Evolutionary conservation across 2,113 vertebrate genomes (phyloP).

Genomic region (Ptilonorhynchus violaceus): DNA sequence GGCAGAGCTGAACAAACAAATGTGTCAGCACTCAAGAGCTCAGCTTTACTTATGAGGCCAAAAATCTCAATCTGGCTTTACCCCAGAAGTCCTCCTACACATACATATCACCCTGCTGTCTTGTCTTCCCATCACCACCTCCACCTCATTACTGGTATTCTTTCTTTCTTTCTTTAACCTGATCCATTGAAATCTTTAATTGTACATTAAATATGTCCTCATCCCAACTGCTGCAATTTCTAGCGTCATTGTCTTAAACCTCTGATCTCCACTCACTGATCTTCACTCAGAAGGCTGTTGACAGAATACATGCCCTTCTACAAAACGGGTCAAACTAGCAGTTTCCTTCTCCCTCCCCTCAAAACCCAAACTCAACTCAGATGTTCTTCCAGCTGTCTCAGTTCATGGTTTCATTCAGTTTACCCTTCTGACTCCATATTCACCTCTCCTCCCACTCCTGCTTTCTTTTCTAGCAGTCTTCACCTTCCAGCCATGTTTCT

Average conservation of each 20-base stretch:
- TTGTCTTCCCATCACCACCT: constrained; percentile 59
- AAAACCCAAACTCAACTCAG: background rate
- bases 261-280: background rate
- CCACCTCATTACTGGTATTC: constrained; percentile 25
- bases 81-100: constrained; percentile 33
- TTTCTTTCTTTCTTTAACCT: constrained; percentile 11
- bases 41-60: constrained; percentile 34
- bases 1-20: constrained; percentile 27
- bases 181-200: background rate
- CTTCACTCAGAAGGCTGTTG: background rate
- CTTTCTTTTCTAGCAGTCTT: background rate
- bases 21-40: constrained; percentile 35
- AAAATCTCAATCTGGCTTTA: constrained; percentile 27
- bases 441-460: background rate
- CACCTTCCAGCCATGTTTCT: background rate
- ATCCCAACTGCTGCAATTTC: background rate
- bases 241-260: background rate
- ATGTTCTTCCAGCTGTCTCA: background rate
- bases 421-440: background rate
- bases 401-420: background rate
- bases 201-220: background rate
- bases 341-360: background rate
- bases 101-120: background rate
- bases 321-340: background rate
- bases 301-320: background rate